phyloP scores from a whole-genome alignment of 1,140 invertebrate genomes.

The Atta cephalotes region DNA sequence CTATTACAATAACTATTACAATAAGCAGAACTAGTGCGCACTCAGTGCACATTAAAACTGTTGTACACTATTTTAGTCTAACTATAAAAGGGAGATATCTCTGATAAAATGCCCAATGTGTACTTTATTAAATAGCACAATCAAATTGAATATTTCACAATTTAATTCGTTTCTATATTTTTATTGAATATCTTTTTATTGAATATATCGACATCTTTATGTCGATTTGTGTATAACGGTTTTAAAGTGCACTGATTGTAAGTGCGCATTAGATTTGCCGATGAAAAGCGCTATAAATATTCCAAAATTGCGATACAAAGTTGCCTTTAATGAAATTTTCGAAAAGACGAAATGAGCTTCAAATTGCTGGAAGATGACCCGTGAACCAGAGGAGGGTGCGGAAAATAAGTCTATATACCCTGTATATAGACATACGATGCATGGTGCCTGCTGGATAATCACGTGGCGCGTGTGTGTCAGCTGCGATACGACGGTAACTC shows the following conservation, averaged over 20 bases:
- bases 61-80: no score
- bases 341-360: not conserved
- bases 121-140: no score
- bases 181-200: no score
- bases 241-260: no score
- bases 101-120: no score
- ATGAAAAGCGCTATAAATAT: not conserved
- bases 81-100: no score
- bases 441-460: constrained; percentile 71
- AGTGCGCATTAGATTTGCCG: no score
- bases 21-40: not conserved
- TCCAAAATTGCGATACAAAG: not conserved
- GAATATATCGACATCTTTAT: no score
- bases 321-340: not conserved
- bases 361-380: constrained; percentile 27
- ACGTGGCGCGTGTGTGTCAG: constrained; percentile 81
- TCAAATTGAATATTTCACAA: no score
- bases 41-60: no score
- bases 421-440: constrained; percentile 17
- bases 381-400: not conserved
- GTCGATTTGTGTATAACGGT: no score
- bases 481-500: constrained; percentile 75
- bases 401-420: not conserved
- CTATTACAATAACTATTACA: not conserved
- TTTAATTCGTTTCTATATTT: no score